phyloP scores from a whole-genome alignment of 2,113 vertebrate species.

The Burhinus oedicnemus region DNA sequence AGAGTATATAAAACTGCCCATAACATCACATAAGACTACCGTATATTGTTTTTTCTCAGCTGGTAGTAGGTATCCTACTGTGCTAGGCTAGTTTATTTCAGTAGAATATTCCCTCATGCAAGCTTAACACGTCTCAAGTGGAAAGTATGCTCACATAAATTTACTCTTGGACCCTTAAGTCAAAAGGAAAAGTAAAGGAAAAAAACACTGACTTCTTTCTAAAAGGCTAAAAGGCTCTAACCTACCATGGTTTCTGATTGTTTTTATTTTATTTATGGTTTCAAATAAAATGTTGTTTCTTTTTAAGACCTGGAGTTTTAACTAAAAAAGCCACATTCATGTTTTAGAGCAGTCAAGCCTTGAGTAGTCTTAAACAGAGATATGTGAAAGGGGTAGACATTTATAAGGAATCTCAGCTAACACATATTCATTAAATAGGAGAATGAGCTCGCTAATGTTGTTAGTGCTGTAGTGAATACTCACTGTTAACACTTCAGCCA shows the following conservation, averaged over 20 bases:
- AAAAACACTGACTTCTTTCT: neutral
- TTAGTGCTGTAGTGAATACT: neutral
- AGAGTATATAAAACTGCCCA: neutral
- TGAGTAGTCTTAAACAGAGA: neutral
- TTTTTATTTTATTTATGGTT: neutral
- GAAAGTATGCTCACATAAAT: neutral
- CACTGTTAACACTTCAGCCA: neutral
- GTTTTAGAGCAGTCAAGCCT: neutral
- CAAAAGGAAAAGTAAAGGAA: neutral
- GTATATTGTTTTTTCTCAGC: neutral
- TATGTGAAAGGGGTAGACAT: neutral
- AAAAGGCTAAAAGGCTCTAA: neutral
- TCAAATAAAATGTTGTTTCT: neutral
- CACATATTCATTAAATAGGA: neutral
- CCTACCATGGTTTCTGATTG: neutral
- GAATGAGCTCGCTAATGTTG: neutral
- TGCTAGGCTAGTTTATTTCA: neutral
- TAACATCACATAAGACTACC: neutral
- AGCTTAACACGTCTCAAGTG: neutral
- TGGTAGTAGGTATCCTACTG: neutral
- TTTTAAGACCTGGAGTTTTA: neutral
- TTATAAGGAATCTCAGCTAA: neutral
- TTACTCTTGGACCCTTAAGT: neutral
- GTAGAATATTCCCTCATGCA: neutral
- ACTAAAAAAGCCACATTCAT: neutral